These are phyloP conservation scores for Odontocerum albicorne DNA, from an alignment of 2,888 invertebrate species.

Conservation along the genomic window DNA sequence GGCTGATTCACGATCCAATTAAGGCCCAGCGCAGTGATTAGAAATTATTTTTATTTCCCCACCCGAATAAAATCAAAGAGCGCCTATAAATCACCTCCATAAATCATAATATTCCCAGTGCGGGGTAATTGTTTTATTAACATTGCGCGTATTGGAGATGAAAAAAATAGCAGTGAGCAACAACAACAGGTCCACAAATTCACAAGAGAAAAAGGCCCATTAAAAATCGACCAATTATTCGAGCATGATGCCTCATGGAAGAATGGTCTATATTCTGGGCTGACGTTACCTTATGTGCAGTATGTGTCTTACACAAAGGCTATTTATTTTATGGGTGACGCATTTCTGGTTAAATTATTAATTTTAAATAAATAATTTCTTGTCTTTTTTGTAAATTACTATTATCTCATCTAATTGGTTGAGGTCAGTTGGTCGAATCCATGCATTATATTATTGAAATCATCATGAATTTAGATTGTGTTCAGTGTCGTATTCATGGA, in stretches of 20 bases:
- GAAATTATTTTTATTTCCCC: constrained; percentile 4
- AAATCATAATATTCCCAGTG: constrained; percentile 9
- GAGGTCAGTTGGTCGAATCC: too few relatives aligned
- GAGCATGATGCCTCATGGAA: not conserved
- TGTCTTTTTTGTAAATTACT: too few relatives aligned
- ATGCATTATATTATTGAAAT: too few relatives aligned
- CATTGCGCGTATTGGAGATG: constrained; percentile 3
- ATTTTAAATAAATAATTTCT: too few relatives aligned
- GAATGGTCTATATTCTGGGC: too few relatives aligned
- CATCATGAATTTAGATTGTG: too few relatives aligned
- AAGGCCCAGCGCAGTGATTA: not conserved
- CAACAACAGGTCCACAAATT: constrained; percentile 15
- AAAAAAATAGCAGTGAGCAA: constrained; percentile 3
- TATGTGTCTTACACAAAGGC: too few relatives aligned
- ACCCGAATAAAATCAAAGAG: constrained; percentile 5
- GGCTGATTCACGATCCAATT: constrained; percentile 1
- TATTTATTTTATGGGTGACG: too few relatives aligned
- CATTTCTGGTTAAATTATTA: too few relatives aligned
- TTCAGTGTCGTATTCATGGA: too few relatives aligned
- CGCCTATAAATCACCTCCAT: constrained; percentile 1
- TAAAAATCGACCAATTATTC: constrained; percentile 28
- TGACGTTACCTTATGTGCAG: too few relatives aligned
- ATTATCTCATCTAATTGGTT: too few relatives aligned
- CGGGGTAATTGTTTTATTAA: constrained; percentile 11
- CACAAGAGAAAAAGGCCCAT: constrained; percentile 16